Base-by-base conservation (phyloP, 2,113 vertebrate genomes). In the Sarotherodon lohbergeri region DNA sequence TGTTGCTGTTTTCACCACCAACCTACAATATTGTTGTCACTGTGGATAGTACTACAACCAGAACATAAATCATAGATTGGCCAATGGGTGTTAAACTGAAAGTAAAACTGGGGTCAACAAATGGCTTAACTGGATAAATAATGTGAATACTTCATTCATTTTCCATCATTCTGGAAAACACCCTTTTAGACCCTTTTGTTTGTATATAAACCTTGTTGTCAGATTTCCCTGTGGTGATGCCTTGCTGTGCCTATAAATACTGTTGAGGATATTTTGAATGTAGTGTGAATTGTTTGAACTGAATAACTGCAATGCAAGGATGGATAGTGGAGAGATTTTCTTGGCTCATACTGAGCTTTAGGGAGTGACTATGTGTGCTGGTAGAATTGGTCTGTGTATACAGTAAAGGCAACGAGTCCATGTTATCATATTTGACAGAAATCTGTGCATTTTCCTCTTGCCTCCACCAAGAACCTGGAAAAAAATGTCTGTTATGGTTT, bases 181-280 rank as follows among this genome's bases (percentile, higher is more conserved):
- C 32, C 59, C 32, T 4, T 63, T 63, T 63, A 16, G 17, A 34
- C 8, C 0, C 0, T 73, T 73, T 73, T 71, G 13, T 43, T 46
- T 73, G 2, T 46, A 73, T 73, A 46, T 73, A 29, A 46, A 73
- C 14, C 68, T 46, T 73, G 22, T 17, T 73, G 22, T 46, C 68
- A 73, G 0, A 2, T 27, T 27, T 73, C 0, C 46, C 0, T 73
- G 14, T 27, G 3, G 13, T 10, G 39, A 46, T 46, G 1, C 8
- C 5, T 27, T 46, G 22, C 39, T 73, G 39, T 46, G 66, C 22
- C 22, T 46, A 3, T 17, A 27, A 46, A 10, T 73, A 73, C 68
- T 17, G 22, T 6, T 73, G 22, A 73, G 17, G 9, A 16, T 73
- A 46, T 73, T 73, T 73, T 73, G 9, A 17, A 73, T 73, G 63